A percentile compares a stretch with the other conserved stretches of the same genome.
phyloP scores from a whole-genome alignment of 2,888 invertebrate genomes.

The Zonitis immaculata region DNA sequence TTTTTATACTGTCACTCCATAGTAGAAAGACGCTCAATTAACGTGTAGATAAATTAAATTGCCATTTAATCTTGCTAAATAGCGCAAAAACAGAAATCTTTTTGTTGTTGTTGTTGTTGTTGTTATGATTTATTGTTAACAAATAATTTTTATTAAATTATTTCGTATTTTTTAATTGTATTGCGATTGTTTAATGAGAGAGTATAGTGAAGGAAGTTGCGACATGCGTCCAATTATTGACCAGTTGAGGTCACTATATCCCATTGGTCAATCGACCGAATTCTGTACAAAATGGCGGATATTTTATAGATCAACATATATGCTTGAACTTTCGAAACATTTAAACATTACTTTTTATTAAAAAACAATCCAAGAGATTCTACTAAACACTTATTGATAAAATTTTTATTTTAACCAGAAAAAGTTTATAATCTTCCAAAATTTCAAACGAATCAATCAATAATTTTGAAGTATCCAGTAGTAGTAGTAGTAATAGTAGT shows the following conservation, averaged over 20 bases:
- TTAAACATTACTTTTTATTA: no score
- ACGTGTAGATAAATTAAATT: constrained; percentile 4
- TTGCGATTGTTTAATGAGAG: constrained; percentile 22
- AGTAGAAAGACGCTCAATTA: constrained; percentile 4
- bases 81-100: no score
- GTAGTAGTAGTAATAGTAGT: no score
- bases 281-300: constrained; percentile 36
- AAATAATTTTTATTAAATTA: not conserved
- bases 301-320: constrained; percentile 18
- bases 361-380: no score
- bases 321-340: no score
- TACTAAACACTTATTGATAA: no score
- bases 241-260: constrained; percentile 35
- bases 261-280: constrained; percentile 45
- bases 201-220: constrained; percentile 9
- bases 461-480: no score
- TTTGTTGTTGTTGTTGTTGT: no score
- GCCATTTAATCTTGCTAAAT: constrained; percentile 1
- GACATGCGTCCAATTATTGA: constrained; percentile 32
- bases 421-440: no score
- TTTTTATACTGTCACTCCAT: not conserved
- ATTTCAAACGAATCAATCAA: no score
- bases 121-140: not conserved
- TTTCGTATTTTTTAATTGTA: not conserved
- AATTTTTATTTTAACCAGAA: no score